A percentile compares a stretch with the other conserved stretches of the same genome.
Evolutionary conservation across 2,888 invertebrate species (phyloP).

Genomic region (Cryptus viduatorius): DNA sequence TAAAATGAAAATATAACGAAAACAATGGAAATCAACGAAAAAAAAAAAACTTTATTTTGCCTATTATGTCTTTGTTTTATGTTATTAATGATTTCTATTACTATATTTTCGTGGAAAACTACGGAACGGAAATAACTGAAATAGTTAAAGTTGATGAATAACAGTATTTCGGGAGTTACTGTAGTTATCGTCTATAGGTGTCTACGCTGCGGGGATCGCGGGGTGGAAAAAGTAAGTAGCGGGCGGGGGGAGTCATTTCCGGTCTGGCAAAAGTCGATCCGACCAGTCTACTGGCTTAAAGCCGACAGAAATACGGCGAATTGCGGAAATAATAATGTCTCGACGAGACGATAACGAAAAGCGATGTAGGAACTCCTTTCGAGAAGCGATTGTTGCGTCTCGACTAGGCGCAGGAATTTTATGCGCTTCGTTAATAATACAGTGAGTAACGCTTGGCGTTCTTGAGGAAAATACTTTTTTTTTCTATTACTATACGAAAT

Average conservation of each 20-base stretch:
- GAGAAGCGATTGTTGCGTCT: not conserved
- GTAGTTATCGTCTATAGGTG: no score
- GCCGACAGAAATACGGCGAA: slow-evolving; percentile 5
- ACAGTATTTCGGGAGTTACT: not conserved
- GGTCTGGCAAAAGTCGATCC: slow-evolving; percentile 16
- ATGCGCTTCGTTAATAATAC: not conserved
- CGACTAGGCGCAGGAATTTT: not conserved
- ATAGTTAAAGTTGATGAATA: not conserved
- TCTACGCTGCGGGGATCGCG: no score
- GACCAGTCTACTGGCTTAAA: slow-evolving; percentile 15
- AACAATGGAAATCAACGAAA: no score
- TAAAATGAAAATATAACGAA: no score
- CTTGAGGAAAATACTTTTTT: not conserved
- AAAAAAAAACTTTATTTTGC: no score
- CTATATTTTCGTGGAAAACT: not conserved
- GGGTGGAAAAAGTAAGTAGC: not conserved
- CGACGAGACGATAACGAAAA: not conserved
- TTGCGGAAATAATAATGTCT: not conserved
- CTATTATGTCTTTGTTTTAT: no score
- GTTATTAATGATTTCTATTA: not conserved
- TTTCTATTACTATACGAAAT: not conserved
- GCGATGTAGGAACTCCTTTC: not conserved
- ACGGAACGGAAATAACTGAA: not conserved
- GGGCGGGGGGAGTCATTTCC: slow-evolving; percentile 5
- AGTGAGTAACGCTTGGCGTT: not conserved